Evolutionary conservation across 2,113 vertebrate species (phyloP).

Genomic region (Patagioenas fasciata): DNA sequence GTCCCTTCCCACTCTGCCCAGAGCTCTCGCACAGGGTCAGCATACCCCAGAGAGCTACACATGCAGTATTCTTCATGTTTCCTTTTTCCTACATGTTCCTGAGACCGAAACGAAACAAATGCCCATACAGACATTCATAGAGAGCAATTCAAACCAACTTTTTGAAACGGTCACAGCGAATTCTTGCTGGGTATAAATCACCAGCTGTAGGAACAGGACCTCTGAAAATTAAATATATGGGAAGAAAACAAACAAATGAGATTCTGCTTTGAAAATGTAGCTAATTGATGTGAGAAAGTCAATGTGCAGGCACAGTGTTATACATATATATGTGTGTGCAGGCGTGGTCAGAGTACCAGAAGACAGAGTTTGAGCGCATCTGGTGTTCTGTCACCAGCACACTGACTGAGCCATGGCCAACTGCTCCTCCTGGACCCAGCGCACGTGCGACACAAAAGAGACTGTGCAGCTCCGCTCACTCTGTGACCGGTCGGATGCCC

Average conservation of each 20-base stretch:
- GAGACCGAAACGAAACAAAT: neutral
- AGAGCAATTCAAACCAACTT: neutral
- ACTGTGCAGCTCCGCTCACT: neutral
- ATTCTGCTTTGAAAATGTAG: neutral
- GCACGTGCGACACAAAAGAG: neutral
- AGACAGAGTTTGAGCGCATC: neutral
- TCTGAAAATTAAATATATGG: neutral
- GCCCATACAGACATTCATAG: neutral
- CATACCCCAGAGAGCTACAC: neutral
- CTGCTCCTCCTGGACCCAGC: neutral
- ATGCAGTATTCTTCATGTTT: neutral
- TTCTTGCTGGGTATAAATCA: neutral
- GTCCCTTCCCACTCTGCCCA: neutral
- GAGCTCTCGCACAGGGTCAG: neutral
- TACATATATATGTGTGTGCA: neutral
- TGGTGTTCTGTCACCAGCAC: neutral
- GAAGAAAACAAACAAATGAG: neutral
- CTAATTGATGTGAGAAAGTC: neutral
- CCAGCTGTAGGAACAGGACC: neutral
- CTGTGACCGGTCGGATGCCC: neutral
- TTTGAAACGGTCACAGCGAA: neutral
- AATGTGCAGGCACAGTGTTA: neutral
- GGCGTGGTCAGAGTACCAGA: neutral
- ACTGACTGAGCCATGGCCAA: neutral
- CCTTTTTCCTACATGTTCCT: neutral